Evolutionary conservation across 2,888 invertebrate genomes (phyloP), one percentile per base, ranked within the genome.

Genomic region (Hybos culiciformis): DNA sequence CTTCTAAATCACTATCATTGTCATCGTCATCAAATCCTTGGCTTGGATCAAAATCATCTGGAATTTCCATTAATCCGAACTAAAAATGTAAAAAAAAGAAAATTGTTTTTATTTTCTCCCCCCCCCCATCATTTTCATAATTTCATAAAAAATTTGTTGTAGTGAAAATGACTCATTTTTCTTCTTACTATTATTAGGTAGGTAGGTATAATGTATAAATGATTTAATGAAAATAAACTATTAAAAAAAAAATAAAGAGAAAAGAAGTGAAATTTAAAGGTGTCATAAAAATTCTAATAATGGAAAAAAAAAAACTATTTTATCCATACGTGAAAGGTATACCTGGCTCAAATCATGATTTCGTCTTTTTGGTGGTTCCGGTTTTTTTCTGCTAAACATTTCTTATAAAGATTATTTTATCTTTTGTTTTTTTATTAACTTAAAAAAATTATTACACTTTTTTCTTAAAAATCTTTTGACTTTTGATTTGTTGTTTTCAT

Each of bases 1-100:
- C 88, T 62, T 92, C 92, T 48, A 92, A 68, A 58, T 88, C 90
- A 45, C 79, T 78, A 58, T 91, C 90, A 54, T 73, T 69, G 1
- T 63, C 74, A 54, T 73, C 75, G 43, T 73, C 73, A 31, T 70
- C 56, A 9, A 63, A 67, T 20, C 62, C 66, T 31, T 70, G 73
- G 39, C 75, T 70, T 46, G 77, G 74, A 53, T 74, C 73, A 34
- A 77, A 65, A 54, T 72, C 67, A 53, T 74, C 72, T 19, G 81
- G 78, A 46, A 86, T 73, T 59, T 85, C 80, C 54, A 84, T 74
- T 42, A 86, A 69, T 4, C 87, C 86, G 70, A 77, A 82, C 87
- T 87, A 49, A 23, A 48, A 42, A 47, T 41, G 41, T 39, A 20
- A 45, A 46, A 36, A 14, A 39, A 46, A 38, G n/a, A n/a, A n/a